Conservation (phyloP, 2,888 invertebrate genomes). For the Catocala sponsa region DNA sequence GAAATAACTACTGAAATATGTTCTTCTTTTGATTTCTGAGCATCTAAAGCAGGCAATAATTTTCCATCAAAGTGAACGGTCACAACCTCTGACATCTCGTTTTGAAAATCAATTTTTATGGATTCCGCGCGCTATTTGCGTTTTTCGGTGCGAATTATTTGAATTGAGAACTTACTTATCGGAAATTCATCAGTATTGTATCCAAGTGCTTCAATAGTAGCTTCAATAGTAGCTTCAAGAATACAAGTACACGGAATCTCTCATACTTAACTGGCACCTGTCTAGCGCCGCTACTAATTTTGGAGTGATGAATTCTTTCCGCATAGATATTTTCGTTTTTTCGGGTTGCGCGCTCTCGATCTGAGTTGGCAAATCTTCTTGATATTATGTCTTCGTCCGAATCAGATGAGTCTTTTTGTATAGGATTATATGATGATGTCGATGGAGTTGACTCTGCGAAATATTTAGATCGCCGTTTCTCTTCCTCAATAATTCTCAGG, state of each 20-base stretch:
- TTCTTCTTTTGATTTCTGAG: no score
- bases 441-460: no score
- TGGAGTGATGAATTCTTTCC: background rate
- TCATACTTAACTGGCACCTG: conserved; percentile 17
- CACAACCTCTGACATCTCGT: background rate
- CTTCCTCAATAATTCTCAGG: no score
- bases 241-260: conserved; percentile 19
- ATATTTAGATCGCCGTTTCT: no score
- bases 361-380: no score
- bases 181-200: conserved; percentile 8
- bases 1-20: no score
- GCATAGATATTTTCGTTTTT: no score
- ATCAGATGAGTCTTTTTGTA: no score
- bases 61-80: background rate
- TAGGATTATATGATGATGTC: no score
- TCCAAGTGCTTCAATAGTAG: conserved; percentile 19
- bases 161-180: background rate
- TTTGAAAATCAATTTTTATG: background rate
- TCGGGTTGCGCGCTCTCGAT: no score
- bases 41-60: no score
- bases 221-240: conserved; percentile 19
- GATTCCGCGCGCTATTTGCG: background rate
- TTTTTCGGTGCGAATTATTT: background rate
- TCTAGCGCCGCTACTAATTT: conserved; percentile 8
- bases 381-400: no score